These are phyloP conservation scores for Ectemnius cavifrons DNA, from an alignment of 2,888 invertebrate genomes.

Conservation along the genomic window DNA sequence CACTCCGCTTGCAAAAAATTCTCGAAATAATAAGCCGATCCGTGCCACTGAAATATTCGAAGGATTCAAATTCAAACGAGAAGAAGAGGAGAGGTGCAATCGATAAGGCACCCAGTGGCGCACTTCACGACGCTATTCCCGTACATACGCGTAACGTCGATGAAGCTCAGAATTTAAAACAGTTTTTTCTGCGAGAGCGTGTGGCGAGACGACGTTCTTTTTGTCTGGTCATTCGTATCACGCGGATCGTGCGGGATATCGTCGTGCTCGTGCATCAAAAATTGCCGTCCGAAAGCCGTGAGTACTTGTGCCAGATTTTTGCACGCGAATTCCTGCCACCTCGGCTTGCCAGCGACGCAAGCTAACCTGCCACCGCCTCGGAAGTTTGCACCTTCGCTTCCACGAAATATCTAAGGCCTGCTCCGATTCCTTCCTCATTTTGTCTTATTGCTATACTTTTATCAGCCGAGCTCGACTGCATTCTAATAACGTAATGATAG, in stretches of 20 bases:
- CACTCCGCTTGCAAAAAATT: not conserved
- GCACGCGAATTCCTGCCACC: not conserved
- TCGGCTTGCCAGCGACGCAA: slow-evolving; percentile 11
- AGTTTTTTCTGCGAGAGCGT: slow-evolving; percentile 33
- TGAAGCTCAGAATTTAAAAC: slow-evolving; percentile 40
- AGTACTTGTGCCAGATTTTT: slow-evolving; percentile 25
- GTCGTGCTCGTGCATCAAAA: slow-evolving; percentile 4
- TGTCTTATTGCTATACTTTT: too few species aligned
- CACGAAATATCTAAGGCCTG: too few species aligned
- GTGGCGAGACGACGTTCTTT: slow-evolving; percentile 17
- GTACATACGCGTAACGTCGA: slow-evolving; percentile 15
- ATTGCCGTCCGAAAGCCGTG: slow-evolving; percentile 22
- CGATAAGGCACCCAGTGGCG: slow-evolving; percentile 18
- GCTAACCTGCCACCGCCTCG: slow-evolving; percentile 22
- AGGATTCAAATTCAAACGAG: not conserved
- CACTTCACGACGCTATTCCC: slow-evolving; percentile 32
- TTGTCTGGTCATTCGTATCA: slow-evolving; percentile 8
- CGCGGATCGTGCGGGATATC: slow-evolving; percentile 15
- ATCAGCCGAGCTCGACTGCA: too few species aligned
- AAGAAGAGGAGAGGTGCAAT: slow-evolving; percentile 6
- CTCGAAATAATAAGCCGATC: not conserved
- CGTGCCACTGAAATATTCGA: not conserved
- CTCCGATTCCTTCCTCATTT: too few species aligned
- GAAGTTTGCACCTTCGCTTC: too few species aligned
- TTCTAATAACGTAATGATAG: too few species aligned